phyloP scores from a whole-genome alignment of 2,113 vertebrate genomes.

The Motacilla alba region DNA sequence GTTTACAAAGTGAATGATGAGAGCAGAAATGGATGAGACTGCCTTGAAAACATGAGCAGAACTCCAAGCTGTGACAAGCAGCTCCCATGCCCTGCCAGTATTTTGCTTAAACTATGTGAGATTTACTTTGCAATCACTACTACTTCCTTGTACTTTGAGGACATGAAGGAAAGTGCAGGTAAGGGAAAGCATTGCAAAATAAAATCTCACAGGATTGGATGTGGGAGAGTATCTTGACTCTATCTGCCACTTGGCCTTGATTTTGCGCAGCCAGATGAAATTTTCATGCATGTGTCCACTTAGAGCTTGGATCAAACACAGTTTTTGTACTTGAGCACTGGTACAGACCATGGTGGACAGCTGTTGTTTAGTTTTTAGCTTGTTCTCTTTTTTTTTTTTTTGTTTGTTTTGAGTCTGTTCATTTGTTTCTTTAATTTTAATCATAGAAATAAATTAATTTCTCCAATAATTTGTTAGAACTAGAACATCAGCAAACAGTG shows the following conservation, averaged over 20 bases:
- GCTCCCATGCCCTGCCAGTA: accelerated
- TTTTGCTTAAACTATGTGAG: background rate
- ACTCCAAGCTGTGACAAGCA: background rate
- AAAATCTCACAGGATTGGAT: background rate
- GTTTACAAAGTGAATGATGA: background rate
- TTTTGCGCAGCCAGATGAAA: background rate
- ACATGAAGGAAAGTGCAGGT: background rate
- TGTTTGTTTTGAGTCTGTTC: background rate
- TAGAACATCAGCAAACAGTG: background rate
- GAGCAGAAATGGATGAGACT: background rate
- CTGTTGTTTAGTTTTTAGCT: background rate
- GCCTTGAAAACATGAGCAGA: background rate
- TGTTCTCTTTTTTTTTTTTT: no score
- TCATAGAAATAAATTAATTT: background rate
- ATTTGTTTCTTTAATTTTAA: background rate
- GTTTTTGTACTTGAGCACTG: background rate
- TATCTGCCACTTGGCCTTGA: background rate
- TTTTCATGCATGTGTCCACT: background rate
- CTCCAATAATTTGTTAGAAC: background rate
- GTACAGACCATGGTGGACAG: accelerated
- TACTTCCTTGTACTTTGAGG: background rate
- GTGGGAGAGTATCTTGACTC: background rate
- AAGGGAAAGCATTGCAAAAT: background rate
- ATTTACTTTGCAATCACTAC: background rate
- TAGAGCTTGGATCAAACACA: background rate